Conservation (phyloP, 1,140 invertebrate species). For the Apis florea region DNA sequence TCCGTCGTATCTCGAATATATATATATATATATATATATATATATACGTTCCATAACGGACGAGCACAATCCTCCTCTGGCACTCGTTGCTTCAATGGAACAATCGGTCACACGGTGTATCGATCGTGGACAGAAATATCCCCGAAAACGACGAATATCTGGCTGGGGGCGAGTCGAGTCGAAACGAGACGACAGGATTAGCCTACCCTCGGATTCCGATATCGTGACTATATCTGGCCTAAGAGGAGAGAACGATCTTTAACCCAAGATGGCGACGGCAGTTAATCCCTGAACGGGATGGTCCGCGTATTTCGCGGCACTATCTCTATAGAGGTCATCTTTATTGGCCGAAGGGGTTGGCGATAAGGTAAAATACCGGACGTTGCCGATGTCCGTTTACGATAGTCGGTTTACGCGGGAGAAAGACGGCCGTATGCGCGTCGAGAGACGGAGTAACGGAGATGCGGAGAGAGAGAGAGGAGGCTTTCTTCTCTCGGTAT, state of each 20-base stretch:
- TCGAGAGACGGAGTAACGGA: neutral
- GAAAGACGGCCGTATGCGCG: slow-evolving; percentile 19
- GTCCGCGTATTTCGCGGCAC: slow-evolving; percentile 68
- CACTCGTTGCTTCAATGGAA: slow-evolving; percentile 15
- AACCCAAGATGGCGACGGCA: slow-evolving; percentile 64
- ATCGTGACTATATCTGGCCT: slow-evolving; percentile 53
- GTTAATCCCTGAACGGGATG: slow-evolving; percentile 71
- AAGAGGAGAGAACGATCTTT: slow-evolving; percentile 63
- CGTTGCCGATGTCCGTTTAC: slow-evolving; percentile 60
- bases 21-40: neutral
- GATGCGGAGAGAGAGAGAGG: slow-evolving; percentile 8
- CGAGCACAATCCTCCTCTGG: slow-evolving; percentile 1
- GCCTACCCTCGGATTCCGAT: slow-evolving; percentile 42
- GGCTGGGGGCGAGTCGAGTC: slow-evolving; percentile 3
- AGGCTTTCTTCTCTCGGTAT: slow-evolving; percentile 25
- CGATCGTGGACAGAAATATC: slow-evolving; percentile 31
- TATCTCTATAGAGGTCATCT: slow-evolving; percentile 72
- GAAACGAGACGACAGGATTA: slow-evolving; percentile 39
- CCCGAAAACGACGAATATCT: slow-evolving; percentile 31
- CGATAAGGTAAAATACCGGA: slow-evolving; percentile 73
- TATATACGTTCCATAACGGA: neutral
- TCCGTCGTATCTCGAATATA: neutral
- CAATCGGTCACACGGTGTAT: slow-evolving; percentile 8
- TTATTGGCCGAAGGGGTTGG: slow-evolving; percentile 71
- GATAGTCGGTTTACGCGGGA: slow-evolving; percentile 56